Conservation (phyloP, 2,888 invertebrate genomes). For the Metacarcinus magister region DNA sequence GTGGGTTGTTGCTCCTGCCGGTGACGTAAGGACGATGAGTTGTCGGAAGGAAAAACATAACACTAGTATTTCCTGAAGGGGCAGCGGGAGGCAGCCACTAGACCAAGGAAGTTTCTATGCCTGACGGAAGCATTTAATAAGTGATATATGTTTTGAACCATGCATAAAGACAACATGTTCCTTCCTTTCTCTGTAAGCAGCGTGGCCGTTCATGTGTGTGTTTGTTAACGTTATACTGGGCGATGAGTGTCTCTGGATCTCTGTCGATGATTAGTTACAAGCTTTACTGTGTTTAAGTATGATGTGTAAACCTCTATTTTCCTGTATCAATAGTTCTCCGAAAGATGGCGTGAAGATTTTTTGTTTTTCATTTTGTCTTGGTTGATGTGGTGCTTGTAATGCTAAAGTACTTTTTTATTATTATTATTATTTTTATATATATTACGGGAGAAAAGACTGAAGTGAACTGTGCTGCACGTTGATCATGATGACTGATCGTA, state of each 20-base stretch:
- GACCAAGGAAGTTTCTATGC: neutral
- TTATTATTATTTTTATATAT: neutral
- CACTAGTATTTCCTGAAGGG: constrained; percentile 9
- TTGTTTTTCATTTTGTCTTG: neutral
- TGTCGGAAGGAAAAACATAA: constrained; percentile 2
- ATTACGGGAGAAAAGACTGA: neutral
- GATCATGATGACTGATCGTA: too few relatives aligned
- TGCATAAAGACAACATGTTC: neutral
- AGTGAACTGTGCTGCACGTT: too few relatives aligned
- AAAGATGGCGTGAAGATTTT: neutral
- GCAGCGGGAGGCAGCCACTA: neutral
- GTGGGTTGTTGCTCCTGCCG: neutral
- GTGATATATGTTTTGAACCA: neutral
- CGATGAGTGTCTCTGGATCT: neutral
- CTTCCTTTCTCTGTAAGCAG: neutral
- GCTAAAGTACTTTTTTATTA: neutral
- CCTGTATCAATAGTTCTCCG: neutral
- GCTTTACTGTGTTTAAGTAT: neutral
- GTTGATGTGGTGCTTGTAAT: neutral
- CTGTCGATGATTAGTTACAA: neutral
- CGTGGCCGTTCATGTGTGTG: neutral
- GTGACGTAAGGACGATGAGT: neutral
- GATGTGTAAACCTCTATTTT: neutral
- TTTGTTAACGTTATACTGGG: neutral
- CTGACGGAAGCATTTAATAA: neutral